Evolutionary conservation across 2,113 vertebrate species (phyloP).

Genomic region (Chloropsis cyanopogon): DNA sequence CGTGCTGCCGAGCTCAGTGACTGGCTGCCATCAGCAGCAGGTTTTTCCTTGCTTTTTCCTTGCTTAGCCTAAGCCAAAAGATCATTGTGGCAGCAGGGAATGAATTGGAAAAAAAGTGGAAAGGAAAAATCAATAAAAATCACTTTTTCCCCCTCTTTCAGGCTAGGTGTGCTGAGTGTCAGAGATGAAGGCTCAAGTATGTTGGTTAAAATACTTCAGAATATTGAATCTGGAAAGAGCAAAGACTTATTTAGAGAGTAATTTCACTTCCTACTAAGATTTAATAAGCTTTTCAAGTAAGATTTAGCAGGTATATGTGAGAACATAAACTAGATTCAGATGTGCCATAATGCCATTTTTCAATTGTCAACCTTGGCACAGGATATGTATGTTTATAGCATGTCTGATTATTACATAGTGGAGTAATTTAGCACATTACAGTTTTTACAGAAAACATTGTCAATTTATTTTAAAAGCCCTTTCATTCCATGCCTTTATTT

Average conservation of each 20-base stretch:
- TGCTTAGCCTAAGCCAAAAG: neutral
- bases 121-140: neutral
- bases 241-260: neutral
- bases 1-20: fast-evolving
- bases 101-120: neutral
- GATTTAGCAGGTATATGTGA: neutral
- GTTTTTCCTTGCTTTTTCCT: neutral
- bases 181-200: neutral
- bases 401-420: neutral
- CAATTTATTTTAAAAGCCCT: neutral
- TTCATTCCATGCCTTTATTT: neutral
- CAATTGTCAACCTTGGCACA: neutral
- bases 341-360: neutral
- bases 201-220: neutral
- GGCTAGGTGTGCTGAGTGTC: neutral
- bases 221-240: neutral
- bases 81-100: neutral
- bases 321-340: neutral
- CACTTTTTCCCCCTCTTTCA: neutral
- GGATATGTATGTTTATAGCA: neutral
- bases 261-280: neutral
- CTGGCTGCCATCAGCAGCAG: fast-evolving
- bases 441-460: neutral
- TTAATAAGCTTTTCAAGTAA: neutral
- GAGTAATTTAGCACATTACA: neutral